Evolutionary conservation across 2,888 invertebrate species (phyloP).

Genomic region (Rhamnusium bicolor): DNA sequence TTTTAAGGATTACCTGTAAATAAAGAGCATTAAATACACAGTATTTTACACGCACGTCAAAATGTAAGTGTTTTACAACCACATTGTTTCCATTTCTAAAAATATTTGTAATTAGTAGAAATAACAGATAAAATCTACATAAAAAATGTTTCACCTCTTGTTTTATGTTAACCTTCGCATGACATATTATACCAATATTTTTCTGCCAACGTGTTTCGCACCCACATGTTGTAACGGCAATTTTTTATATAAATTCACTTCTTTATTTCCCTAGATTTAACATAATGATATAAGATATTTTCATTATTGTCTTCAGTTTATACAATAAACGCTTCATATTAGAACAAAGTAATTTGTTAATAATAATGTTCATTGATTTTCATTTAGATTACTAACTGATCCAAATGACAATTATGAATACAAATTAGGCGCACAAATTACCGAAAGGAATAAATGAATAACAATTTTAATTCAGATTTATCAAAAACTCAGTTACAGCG

Average conservation of each 20-base stretch:
- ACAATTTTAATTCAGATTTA: too few relatives aligned
- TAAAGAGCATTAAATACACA: neutral
- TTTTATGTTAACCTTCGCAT: conserved; percentile 6
- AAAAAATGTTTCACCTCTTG: conserved; percentile 1
- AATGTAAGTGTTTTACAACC: neutral
- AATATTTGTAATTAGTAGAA: neutral
- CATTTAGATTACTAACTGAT: too few relatives aligned
- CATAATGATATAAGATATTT: neutral
- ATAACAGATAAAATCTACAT: neutral
- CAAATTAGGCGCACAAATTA: too few relatives aligned
- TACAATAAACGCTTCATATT: too few relatives aligned
- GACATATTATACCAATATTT: conserved; percentile 9
- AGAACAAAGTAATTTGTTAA: too few relatives aligned
- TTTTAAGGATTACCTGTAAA: neutral
- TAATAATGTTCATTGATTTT: too few relatives aligned
- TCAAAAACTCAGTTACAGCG: too few relatives aligned
- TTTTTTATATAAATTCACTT: conserved; percentile 2
- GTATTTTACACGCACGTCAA: neutral
- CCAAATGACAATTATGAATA: too few relatives aligned
- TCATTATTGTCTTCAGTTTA: too few relatives aligned
- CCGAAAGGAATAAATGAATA: too few relatives aligned
- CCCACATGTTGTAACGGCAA: neutral
- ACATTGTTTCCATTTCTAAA: neutral
- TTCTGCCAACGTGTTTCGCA: neutral
- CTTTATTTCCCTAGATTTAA: neutral